A percentile compares a stretch with the other conserved stretches of the same genome.
Evolutionary conservation across 2,888 invertebrate species (phyloP).

Genomic region (Drosophila nr. perissopoda): DNA sequence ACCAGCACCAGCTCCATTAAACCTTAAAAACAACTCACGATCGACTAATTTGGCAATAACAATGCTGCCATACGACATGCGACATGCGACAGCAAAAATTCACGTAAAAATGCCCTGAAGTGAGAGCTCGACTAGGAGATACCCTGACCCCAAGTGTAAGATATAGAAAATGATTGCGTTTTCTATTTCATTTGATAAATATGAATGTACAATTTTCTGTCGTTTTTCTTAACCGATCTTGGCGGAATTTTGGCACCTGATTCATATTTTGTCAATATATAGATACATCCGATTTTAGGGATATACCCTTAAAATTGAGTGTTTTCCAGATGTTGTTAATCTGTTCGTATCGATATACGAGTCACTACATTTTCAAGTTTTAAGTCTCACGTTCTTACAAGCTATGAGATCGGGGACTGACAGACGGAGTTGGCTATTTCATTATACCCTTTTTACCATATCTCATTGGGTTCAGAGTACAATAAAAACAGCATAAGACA

Average conservation of each 20-base stretch:
- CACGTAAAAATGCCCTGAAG: not conserved
- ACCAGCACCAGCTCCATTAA: slow-evolving; percentile 34
- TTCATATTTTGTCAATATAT: not conserved
- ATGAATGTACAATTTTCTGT: not conserved
- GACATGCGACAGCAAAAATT: not conserved
- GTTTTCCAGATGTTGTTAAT: not conserved
- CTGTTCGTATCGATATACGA: not conserved
- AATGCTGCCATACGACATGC: slow-evolving; percentile 18
- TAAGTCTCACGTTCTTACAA: not conserved
- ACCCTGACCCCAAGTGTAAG: not conserved
- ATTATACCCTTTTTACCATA: not conserved
- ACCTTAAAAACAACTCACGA: slow-evolving; percentile 43
- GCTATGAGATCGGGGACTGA: not conserved
- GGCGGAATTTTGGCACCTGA: not conserved
- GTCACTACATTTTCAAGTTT: not conserved
- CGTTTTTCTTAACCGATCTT: not conserved
- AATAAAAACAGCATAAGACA: not conserved
- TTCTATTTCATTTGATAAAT: not conserved
- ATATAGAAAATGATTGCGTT: not conserved
- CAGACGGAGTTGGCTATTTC: not conserved
- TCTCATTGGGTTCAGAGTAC: not conserved
- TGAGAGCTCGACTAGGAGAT: not conserved
- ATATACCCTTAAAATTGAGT: not conserved
- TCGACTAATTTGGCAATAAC: slow-evolving; percentile 60
- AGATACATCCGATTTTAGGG: too few species aligned